Conservation (phyloP, 2,113 vertebrate species). For the Brienomyrus brachyistius region DNA sequence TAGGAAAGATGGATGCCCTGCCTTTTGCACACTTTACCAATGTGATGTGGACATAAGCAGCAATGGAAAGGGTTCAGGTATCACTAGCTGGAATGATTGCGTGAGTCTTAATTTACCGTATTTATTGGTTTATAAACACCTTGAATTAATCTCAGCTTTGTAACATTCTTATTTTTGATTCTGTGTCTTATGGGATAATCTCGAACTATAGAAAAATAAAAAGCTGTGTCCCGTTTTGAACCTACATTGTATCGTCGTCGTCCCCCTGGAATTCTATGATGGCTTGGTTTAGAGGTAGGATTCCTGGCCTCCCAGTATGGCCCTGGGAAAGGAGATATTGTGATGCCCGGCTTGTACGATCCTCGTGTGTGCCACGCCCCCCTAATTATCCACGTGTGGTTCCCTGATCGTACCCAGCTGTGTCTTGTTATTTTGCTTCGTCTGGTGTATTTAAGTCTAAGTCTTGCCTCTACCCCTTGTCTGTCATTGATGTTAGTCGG, state of each 20-base stretch:
- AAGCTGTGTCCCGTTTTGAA: background rate
- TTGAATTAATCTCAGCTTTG: background rate
- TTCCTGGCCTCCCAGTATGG: background rate
- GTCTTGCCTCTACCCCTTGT: too few species aligned
- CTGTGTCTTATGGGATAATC: background rate
- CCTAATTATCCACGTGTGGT: too few species aligned
- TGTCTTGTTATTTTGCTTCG: too few species aligned
- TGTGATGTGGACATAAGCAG: background rate
- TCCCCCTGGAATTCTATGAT: background rate
- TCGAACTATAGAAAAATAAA: background rate
- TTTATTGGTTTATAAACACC: background rate
- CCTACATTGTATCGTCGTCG: background rate
- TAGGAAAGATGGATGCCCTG: background rate
- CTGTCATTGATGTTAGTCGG: too few species aligned
- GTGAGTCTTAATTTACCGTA: background rate
- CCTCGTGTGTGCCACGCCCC: too few species aligned
- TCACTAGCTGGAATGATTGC: background rate
- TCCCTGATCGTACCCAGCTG: too few species aligned
- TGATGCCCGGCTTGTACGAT: too few species aligned
- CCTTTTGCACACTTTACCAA: background rate
- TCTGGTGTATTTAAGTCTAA: too few species aligned
- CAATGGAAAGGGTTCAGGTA: background rate
- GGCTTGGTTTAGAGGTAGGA: background rate
- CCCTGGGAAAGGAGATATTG: background rate
- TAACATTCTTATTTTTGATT: background rate